Conservation (phyloP, 37 sponge, comb jelly and placozoan species). For the Amphimedon queenslandica region DNA sequence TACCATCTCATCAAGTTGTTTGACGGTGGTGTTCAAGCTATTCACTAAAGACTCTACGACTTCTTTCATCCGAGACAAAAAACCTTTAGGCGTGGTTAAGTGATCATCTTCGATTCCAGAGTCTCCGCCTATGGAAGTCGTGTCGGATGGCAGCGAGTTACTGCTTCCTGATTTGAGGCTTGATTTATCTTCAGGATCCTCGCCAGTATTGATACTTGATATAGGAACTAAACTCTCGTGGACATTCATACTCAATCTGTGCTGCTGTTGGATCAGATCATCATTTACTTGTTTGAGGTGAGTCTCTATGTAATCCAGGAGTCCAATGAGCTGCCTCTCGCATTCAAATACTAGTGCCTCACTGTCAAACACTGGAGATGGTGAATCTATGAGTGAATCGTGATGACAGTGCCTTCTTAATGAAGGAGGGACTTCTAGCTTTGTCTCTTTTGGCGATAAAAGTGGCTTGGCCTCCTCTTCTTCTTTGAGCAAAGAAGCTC, state of each 20-base stretch:
- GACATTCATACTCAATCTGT: too few relatives aligned
- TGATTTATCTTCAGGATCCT: background rate
- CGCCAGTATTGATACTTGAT: background rate
- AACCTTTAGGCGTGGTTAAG: background rate
- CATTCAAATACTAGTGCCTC: background rate
- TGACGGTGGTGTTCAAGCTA: background rate
- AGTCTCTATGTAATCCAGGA: background rate
- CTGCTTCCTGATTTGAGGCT: background rate
- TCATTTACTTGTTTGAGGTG: background rate
- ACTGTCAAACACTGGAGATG: background rate
- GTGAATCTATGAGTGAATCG: background rate
- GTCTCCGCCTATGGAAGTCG: background rate
- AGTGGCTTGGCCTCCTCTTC: too few relatives aligned
- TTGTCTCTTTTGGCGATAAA: too few relatives aligned
- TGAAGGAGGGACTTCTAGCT: too few relatives aligned
- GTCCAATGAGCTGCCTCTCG: background rate
- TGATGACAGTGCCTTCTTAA: background rate
- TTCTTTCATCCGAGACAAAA: background rate
- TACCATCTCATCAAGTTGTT: background rate
- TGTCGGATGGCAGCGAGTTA: too few relatives aligned
- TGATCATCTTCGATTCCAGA: background rate
- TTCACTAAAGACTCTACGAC: background rate
- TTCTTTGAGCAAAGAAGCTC: too few relatives aligned
- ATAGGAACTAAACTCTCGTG: background rate
- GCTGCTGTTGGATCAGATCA: background rate